Evolutionary conservation across 2,113 vertebrate species (phyloP).

Genomic region (Motacilla tschutschensis): DNA sequence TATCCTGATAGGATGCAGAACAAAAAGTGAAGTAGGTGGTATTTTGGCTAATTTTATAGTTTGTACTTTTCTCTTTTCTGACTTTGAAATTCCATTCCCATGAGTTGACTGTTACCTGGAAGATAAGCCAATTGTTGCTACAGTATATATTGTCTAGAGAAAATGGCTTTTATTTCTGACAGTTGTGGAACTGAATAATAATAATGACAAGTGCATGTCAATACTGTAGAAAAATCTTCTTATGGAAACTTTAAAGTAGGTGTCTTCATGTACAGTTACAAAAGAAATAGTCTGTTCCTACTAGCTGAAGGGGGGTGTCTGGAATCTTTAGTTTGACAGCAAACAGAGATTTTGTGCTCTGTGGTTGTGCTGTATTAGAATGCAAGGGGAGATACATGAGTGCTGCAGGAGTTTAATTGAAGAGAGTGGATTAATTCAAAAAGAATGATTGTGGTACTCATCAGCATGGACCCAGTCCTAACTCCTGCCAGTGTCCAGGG

Average conservation of each 20-base stretch:
- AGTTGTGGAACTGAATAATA: not conserved
- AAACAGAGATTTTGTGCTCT: not conserved
- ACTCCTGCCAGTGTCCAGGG: not conserved
- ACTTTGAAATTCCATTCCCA: not conserved
- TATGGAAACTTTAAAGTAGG: not conserved
- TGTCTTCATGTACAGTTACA: not conserved
- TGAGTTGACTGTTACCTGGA: not conserved
- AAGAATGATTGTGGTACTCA: rapidly evolving
- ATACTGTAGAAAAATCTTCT: not conserved
- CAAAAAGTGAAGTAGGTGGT: not conserved
- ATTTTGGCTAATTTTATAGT: not conserved
- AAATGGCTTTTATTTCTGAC: not conserved
- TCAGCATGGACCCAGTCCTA: not conserved
- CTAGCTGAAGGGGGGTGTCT: not conserved
- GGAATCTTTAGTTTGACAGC: not conserved
- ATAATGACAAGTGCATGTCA: not conserved
- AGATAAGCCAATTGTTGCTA: not conserved
- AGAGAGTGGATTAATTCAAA: not conserved
- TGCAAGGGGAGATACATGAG: not conserved
- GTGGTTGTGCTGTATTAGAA: not conserved
- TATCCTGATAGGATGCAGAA: not conserved
- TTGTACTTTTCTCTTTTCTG: not conserved
- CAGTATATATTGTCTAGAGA: not conserved
- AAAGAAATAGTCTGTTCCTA: not conserved
- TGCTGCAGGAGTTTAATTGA: not conserved